These are phyloP conservation scores for Caenorhabditis macrosperma DNA, from an alignment of 2,888 invertebrate species.

Conservation along the genomic window DNA sequence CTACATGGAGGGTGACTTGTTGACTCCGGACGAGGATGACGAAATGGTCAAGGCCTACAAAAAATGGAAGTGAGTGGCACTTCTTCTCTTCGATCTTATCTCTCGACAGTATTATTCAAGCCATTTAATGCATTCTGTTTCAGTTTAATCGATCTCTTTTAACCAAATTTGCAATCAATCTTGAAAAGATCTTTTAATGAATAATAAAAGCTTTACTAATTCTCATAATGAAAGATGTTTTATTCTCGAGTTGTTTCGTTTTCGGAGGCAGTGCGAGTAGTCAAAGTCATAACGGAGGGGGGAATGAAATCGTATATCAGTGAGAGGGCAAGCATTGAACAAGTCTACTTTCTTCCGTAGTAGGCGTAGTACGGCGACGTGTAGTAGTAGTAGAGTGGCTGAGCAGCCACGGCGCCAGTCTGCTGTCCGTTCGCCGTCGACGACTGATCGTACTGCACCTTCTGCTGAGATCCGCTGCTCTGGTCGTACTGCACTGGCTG, in stretches of 20 bases:
- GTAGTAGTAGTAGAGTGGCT: conserved; percentile 61
- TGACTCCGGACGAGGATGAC: conserved; percentile 56
- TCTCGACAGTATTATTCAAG: too few relatives aligned
- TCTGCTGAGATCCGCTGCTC: neutral
- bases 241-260: conserved; percentile 6
- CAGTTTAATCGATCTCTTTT: too few relatives aligned
- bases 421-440: conserved; percentile 9
- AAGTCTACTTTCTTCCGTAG: conserved; percentile 61
- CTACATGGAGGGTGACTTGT: conserved; percentile 53
- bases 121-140: too few relatives aligned
- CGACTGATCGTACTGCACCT: conserved; percentile 21
- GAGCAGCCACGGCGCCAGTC: conserved; percentile 48
- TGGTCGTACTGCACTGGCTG: conserved; percentile 55
- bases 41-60: conserved; percentile 54
- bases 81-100: neutral
- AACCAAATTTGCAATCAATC: neutral
- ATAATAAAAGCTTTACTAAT: neutral
- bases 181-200: too few relatives aligned
- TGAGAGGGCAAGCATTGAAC: neutral
- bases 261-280: neutral
- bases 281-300: conserved; percentile 3
- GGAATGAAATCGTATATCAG: neutral
- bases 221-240: conserved; percentile 15
- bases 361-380: conserved; percentile 63
- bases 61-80: conserved; percentile 30